Base-by-base conservation (phyloP, 2,888 invertebrate species). In the Drosophila mulleri region DNA sequence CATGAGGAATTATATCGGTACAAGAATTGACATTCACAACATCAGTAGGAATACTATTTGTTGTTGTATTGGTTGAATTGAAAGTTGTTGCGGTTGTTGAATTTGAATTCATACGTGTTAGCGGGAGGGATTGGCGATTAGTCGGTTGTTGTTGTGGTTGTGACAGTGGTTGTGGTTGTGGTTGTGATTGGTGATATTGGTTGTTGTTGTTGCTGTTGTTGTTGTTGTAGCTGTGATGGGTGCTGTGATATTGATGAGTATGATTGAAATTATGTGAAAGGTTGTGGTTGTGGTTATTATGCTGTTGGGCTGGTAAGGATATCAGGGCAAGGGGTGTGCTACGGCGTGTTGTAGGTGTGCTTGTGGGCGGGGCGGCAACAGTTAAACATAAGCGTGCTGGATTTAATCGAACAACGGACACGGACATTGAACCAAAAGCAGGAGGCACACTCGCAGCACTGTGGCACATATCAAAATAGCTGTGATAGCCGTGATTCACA, bases 21-120 rank as follows among this genome's bases (percentile, higher is more conserved):
- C 91, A 92, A 92, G 92, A 92, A 92, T 91, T 92, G 90, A 92
- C 89, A 92, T 92, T 92, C 92, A 92, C 92, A 92, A 91, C 92
- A 92, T 92, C 92, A 92, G 92, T 91, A 92, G 87, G 84, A 88
- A 90, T 91, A 91, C 91, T 92, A 90, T 91, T 91, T 90, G 90
- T 92, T 89, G 91, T 91, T 88, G 92, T 90, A 88, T 89, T 91
- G 79, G 87, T 87, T 90, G 92, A 84, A 88, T 89, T 90, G 88
- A 89, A 84, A 90, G 89, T 88, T 87, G 90, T 90, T 87, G 93
- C 92, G 84, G 93, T 92, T 76, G 94, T 93, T 81, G 93, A 93
- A 77, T 93, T 93, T 88, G 83, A 81, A 88, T 88, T 88, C 88
- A 90, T 83, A 86, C 91, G 91, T 91, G 91, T 92, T 92, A 91